Conservation (phyloP, 2,797 vertebrate genomes). For the Pseudomugil tenellus region DNA sequence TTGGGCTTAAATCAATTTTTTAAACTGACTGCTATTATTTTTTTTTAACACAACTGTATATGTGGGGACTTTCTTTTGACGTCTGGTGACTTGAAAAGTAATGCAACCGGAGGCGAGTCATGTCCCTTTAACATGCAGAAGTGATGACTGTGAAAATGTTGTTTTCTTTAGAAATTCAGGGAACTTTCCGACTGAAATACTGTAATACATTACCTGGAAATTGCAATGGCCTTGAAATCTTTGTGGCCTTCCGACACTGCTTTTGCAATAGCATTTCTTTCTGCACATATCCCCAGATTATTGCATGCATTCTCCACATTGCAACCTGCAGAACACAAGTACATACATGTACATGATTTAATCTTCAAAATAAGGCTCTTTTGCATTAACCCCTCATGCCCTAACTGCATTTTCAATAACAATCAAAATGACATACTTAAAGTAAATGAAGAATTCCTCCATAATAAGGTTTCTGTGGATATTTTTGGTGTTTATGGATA, state of each 20-base stretch:
- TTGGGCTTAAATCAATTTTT: too few relatives aligned
- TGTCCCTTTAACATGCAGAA: neutral
- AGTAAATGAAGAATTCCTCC: neutral
- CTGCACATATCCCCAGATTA: slow-evolving; percentile 88
- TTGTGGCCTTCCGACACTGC: slow-evolving; percentile 88
- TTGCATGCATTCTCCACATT: slow-evolving; percentile 91
- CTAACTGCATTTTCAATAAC: neutral
- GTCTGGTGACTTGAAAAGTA: neutral
- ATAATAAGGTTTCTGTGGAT: neutral
- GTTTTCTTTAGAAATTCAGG: neutral
- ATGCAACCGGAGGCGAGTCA: neutral
- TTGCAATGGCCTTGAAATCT: slow-evolving; percentile 89
- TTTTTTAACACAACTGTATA: too few relatives aligned
- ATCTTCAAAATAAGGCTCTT: neutral
- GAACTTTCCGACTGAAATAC: too few relatives aligned
- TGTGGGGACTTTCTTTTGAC: neutral
- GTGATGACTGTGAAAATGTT: neutral
- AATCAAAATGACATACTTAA: neutral
- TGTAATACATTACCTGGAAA: slow-evolving; percentile 82
- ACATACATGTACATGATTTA: neutral
- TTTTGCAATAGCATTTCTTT: slow-evolving; percentile 87
- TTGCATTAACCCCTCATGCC: neutral
- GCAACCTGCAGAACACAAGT: slow-evolving; percentile 84
- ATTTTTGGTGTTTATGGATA: neutral
- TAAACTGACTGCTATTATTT: too few relatives aligned